A percentile compares a stretch with the other conserved stretches of the same genome.
These are phyloP conservation scores for Drosophila yakuba DNA, from an alignment of 1,140 invertebrate genomes.

Conservation along the genomic window DNA sequence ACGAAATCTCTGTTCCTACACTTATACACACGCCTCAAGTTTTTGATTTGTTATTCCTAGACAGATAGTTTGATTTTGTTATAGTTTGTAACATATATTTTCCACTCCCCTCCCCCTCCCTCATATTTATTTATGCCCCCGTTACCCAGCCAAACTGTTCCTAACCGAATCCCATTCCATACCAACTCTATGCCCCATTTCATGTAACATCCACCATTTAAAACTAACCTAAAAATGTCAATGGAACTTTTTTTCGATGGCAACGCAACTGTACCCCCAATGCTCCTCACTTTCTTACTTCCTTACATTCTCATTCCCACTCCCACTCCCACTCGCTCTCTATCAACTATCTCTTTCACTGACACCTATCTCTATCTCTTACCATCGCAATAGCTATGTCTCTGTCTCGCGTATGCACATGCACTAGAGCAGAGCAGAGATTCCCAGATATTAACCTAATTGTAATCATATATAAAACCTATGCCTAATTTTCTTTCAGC, in stretches of 20 bases:
- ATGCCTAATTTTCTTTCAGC: slow-evolving; percentile 74
- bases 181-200: background rate
- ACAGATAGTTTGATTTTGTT: slow-evolving; percentile 60
- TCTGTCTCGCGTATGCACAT: slow-evolving; percentile 16
- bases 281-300: background rate
- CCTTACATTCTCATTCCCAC: background rate
- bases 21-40: slow-evolving; percentile 10
- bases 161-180: background rate
- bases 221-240: slow-evolving; percentile 21
- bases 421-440: slow-evolving; percentile 7
- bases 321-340: background rate
- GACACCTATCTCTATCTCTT: background rate
- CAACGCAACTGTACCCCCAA: slow-evolving; percentile 24
- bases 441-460: slow-evolving; percentile 40
- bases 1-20: slow-evolving; percentile 23
- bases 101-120: background rate
- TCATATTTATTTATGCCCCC: slow-evolving; percentile 8
- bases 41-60: slow-evolving; percentile 43
- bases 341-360: slow-evolving; percentile 35
- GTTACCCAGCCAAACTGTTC: slow-evolving; percentile 8
- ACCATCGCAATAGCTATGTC: slow-evolving; percentile 7
- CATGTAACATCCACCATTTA: background rate
- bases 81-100: slow-evolving; percentile 51
- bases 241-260: slow-evolving; percentile 1
- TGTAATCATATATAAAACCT: slow-evolving; percentile 45